Evolutionary conservation across 1,140 invertebrate genomes (phyloP), one percentile per base, ranked within the genome.

Genomic region (Drosophila murphyi): DNA sequence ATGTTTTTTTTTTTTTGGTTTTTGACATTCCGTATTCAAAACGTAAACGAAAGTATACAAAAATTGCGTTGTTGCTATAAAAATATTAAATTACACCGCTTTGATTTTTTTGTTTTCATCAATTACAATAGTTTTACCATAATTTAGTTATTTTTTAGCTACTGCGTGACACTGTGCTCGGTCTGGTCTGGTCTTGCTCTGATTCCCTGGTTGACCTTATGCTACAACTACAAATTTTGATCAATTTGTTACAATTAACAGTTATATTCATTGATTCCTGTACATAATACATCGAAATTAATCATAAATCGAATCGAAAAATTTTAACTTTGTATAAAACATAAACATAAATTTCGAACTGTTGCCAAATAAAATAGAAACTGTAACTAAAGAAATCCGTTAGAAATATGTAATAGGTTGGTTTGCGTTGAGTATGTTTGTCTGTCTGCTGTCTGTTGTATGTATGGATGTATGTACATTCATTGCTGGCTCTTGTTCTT

Each of bases 391-490:
- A 67, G 60, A 73, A 74, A 67, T 80, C 62, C 63, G 70, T 70
- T 80, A 74, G 72, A 71, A 81, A 69, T 82, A 61, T 72, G 35
- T 41, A 71, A 55, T 76, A 79, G 72, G 65, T 76, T 77, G 72
- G 65, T 76, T 77, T 82, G 76, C 77, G 75, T 80, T 20, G 83
- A 88, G 83, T 88, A 88, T 87, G 81, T 70, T n/a, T 45, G 35
- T 63, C 45, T 45, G 47, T 45, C 28, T 48, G 60, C 64, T 59
- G n/a, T 48, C 32, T 41, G n/a, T 35, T n/a, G 20, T 61, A 35
- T 65, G 35, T 52, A 7, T 39, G 29, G 12, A 28, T 56, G 7
- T 56, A 10, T 60, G 47, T 54, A 34, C 63, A 35, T 55, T 54
- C 56, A 20, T 59, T 75, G 72, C 29, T 69, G 37, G 41, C 12